A percentile compares a stretch with the other conserved stretches of the same genome.
Conservation (phyloP, 1,140 invertebrate species). For the Sitophilus oryzae region DNA sequence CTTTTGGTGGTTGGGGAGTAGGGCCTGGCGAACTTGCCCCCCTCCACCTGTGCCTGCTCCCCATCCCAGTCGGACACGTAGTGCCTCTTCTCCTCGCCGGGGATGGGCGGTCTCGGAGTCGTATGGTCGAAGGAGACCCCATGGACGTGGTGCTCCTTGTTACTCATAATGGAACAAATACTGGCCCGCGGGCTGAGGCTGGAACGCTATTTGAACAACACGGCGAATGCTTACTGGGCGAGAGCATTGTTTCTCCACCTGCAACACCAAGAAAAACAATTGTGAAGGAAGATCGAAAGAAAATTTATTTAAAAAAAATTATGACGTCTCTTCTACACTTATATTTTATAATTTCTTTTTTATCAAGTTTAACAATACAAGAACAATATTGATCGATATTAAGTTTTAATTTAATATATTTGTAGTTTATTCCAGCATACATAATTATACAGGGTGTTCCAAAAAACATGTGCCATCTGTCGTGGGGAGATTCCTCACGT, state of each 20-base stretch:
- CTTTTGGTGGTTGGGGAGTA: conserved; percentile 33
- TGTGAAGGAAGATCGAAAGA: too few species aligned
- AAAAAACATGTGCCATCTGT: too few species aligned
- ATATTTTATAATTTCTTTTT: too few species aligned
- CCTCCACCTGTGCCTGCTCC: conserved; percentile 20
- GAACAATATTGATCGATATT: too few species aligned
- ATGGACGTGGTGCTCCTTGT: conserved; percentile 31
- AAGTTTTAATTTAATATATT: too few species aligned
- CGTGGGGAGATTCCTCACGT: too few species aligned
- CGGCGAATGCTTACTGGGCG: conserved; percentile 8
- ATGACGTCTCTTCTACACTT: too few species aligned
- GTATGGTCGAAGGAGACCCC: conserved; percentile 37
- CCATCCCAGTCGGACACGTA: conserved; percentile 33
- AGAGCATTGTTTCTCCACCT: conserved; percentile 14
- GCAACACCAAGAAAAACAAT: too few species aligned
- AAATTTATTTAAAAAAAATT: too few species aligned
- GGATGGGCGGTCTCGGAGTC: conserved; percentile 40
- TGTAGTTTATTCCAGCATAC: too few species aligned
- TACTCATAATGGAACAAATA: conserved; percentile 35
- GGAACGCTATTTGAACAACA: background rate
- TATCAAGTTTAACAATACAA: too few species aligned
- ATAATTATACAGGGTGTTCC: too few species aligned
- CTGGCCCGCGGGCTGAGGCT: conserved; percentile 20
- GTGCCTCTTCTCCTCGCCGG: conserved; percentile 40
- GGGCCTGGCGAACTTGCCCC: conserved; percentile 26